Conservation (phyloP, 2,797 vertebrate genomes). For the Psittacula derbiana region DNA sequence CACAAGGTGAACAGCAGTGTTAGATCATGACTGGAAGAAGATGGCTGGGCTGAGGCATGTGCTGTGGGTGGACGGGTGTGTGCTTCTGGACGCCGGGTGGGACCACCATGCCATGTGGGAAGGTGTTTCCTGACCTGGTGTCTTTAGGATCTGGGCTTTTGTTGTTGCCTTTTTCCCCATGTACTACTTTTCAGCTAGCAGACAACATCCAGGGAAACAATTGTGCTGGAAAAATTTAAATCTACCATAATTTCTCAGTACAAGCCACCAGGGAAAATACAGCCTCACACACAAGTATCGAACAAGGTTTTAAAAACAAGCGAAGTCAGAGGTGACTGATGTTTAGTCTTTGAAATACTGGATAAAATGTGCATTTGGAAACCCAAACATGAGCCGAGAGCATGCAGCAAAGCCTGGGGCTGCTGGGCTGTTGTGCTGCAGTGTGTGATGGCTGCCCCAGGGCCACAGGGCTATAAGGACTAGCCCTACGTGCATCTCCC, state of each 20-base stretch:
- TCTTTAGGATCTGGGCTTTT: neutral
- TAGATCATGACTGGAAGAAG: neutral
- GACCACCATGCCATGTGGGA: neutral
- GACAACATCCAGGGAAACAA: neutral
- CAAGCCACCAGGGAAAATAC: neutral
- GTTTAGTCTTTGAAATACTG: neutral
- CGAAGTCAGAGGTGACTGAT: neutral
- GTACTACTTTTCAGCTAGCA: neutral
- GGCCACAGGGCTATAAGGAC: neutral
- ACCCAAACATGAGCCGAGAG: neutral
- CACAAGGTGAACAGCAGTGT: neutral
- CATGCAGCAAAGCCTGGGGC: neutral
- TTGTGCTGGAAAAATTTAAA: neutral
- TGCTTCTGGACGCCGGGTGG: neutral
- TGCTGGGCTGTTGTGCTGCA: neutral
- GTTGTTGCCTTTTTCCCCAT: rapidly evolving
- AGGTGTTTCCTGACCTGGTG: neutral
- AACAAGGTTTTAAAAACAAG: neutral
- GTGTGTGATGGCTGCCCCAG: neutral
- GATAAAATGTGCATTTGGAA: neutral
- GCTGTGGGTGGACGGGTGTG: neutral
- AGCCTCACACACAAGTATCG: neutral
- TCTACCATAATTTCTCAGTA: neutral
- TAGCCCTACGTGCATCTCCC: neutral
- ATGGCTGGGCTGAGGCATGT: neutral